Base-by-base conservation (phyloP, 2,888 invertebrate genomes). In the Panopea generosa region DNA sequence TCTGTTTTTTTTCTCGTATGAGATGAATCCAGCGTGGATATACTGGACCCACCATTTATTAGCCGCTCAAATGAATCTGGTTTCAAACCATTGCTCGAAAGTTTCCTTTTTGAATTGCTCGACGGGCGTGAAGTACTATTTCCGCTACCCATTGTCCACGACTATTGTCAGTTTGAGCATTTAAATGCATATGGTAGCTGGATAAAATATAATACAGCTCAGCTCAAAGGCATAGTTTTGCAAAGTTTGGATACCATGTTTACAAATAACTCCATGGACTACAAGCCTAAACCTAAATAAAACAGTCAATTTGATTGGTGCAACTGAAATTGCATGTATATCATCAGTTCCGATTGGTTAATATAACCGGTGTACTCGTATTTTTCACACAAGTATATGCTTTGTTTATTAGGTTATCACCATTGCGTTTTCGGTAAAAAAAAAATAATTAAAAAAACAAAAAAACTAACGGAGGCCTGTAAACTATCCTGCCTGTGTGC, bases 251-350 rank as follows among this genome's bases (percentile, higher is more conserved):
- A 67, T 27, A 55, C 74, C 74, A 77, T 77, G 56, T 81, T 81
- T 81, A 81, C 77, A 74, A 65, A 66, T 33, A 74, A 72, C 63
- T 74, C 74, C 77, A 65, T 45, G 77, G 77, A 75, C 66, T 60
- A 59, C 59, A 45, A 20, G 6, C 45, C n/a, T 9, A 45, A 20
- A 18, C 4, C 4, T 4, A 9, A 29, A 49, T 67, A 59, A 45
- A 50, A 67, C 50, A 18, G 16, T 45, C 11, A n/a, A 27, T 50
- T 9, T 40, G 49, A 67, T 67, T 67, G 67, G 67, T 24, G 45
- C 16, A 6, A 14, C 11, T 16, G 2, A 49, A 60, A 59, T 59
- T n/a, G n/a, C n/a, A n/a, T n/a, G n/a, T 11, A 33, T 4, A 33
- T 11, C 6, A 59, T 16, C 53, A 11, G n/a, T 40, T 68, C 52